phyloP scores from a whole-genome alignment of 2,113 vertebrate genomes.

The Pantherophis guttatus region DNA sequence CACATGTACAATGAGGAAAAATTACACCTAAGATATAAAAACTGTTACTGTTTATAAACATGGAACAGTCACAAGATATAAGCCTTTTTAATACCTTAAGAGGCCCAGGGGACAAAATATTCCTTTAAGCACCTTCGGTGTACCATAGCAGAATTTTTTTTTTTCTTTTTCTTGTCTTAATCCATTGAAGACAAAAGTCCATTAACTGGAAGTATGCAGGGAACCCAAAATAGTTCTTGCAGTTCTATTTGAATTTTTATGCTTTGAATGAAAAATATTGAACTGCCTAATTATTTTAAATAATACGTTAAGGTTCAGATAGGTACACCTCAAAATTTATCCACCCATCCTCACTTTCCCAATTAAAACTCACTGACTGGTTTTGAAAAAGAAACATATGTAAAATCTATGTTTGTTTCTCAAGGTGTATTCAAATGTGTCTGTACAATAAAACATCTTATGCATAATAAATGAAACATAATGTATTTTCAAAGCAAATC shows the following conservation, averaged over 20 bases:
- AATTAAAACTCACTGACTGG: not conserved
- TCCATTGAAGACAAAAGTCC: not conserved
- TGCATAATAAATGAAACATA: not conserved
- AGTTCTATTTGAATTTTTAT: not conserved
- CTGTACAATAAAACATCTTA: not conserved
- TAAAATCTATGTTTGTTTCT: not conserved
- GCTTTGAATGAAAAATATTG: not conserved
- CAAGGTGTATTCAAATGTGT: not conserved
- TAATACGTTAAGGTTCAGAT: not conserved
- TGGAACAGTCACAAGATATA: not conserved
- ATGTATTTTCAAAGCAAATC: not conserved
- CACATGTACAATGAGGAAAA: not conserved
- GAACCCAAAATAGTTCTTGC: not conserved
- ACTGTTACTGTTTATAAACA: not conserved
- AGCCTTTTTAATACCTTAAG: not conserved
- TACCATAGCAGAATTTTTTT: not conserved
- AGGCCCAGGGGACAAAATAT: not conserved
- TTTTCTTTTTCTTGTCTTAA: not conserved
- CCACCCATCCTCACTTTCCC: not conserved
- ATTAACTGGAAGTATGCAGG: not conserved
- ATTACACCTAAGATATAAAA: not conserved
- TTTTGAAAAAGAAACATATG: not conserved
- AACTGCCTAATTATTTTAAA: not conserved
- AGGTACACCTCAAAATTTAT: not conserved
- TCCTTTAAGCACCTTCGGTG: not conserved